Evolutionary conservation across 2,888 invertebrate genomes (phyloP).

Genomic region (Phyllotreta striolata): DNA sequence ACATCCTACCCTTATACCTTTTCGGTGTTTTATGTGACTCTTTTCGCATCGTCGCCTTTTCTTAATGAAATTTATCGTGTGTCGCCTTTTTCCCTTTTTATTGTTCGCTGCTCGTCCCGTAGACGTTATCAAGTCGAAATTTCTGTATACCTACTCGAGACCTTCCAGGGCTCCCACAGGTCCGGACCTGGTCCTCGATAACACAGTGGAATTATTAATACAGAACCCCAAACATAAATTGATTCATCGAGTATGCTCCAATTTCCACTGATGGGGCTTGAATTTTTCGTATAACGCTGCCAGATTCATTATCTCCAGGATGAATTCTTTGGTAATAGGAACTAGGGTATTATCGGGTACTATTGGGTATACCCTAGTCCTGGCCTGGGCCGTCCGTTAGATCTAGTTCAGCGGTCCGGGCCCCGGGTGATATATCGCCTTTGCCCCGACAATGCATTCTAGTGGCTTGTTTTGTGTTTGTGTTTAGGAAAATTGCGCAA

Average conservation of each 20-base stretch:
- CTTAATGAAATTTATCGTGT: conserved; percentile 60
- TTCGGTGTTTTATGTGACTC: conserved; percentile 55
- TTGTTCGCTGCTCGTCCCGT: conserved; percentile 44
- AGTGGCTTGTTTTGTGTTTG: conserved; percentile 57
- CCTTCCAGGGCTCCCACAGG: conserved; percentile 12
- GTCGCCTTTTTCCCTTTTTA: conserved; percentile 54
- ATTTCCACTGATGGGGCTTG: neutral
- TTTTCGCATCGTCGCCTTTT: conserved; percentile 53
- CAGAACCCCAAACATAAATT: too few species aligned
- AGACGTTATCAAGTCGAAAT: conserved; percentile 48
- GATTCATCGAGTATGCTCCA: neutral
- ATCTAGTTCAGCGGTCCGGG: conserved; percentile 58
- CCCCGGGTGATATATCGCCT: conserved; percentile 38
- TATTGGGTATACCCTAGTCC: neutral
- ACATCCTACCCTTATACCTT: conserved; percentile 53
- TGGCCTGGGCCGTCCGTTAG: conserved; percentile 45
- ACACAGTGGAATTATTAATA: too few species aligned
- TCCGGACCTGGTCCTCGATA: neutral
- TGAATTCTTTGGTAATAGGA: too few species aligned
- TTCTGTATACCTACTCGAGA: conserved; percentile 41
- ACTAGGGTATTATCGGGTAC: too few species aligned
- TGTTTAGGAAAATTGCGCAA: conserved; percentile 52
- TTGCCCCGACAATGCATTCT: conserved; percentile 43
- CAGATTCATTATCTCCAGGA: too few species aligned
- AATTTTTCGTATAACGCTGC: neutral